Percentiles rank a stretch among this genome's conserved stretches.
Conservation (phyloP, 2,797 vertebrate genomes). For the Lepus oiostolus region DNA sequence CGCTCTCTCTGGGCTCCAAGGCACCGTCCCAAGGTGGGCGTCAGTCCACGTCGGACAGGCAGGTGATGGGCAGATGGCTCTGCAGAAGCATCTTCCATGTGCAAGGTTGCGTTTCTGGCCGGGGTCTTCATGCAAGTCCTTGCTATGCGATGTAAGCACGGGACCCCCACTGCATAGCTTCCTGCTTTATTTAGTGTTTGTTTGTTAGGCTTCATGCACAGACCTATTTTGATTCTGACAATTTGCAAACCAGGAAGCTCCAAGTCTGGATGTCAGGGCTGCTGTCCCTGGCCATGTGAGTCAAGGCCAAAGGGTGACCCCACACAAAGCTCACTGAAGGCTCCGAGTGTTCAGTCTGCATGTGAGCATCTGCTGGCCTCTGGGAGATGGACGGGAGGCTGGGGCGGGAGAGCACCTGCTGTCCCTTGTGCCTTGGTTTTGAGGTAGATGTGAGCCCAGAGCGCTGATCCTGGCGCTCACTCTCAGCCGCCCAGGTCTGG, state of each 20-base stretch:
- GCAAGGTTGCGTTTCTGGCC: background rate
- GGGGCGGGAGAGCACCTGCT: background rate
- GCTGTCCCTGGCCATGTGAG: background rate
- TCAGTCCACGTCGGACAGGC: background rate
- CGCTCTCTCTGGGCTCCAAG: background rate
- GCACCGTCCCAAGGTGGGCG: background rate
- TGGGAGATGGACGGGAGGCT: background rate
- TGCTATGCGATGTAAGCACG: background rate
- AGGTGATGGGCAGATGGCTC: background rate
- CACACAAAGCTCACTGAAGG: fast-evolving
- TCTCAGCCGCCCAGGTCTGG: fast-evolving
- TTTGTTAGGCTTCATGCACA: background rate
- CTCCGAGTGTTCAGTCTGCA: fast-evolving
- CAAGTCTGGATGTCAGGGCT: background rate
- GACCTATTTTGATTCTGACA: background rate
- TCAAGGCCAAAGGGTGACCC: background rate
- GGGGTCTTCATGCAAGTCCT: too few relatives aligned
- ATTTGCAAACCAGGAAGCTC: background rate
- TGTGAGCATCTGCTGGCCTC: fast-evolving
- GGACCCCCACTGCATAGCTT: background rate
- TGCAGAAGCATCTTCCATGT: background rate
- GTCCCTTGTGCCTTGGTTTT: fast-evolving
- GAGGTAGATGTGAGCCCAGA: background rate
- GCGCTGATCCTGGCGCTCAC: background rate
- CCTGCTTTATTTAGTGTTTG: background rate